Base-by-base conservation (phyloP, 2,888 invertebrate species). In the Eledone cirrhosa region DNA sequence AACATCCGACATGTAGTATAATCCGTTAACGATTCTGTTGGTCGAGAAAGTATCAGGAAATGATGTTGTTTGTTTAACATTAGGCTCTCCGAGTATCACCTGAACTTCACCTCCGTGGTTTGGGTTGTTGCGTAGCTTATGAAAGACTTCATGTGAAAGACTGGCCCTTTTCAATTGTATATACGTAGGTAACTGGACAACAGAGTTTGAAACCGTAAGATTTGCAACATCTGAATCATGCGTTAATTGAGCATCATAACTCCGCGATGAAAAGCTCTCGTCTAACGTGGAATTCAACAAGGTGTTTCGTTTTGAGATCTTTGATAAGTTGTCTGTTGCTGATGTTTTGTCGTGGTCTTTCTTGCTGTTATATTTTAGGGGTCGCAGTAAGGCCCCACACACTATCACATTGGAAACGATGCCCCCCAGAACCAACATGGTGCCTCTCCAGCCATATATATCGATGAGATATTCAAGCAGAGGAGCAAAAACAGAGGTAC, bases 131-230 rank as follows among this genome's bases (percentile, higher is more conserved):
- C 82, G 81, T 13, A 84, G 81, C 72, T 86, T 84, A n/a, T 81
- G 81, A 48, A 86, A 79, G 76, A 86, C 65, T 69, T 85, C 83
- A 19, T 82, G 77, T 74, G 86, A 84, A 72, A 85, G 81, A 48
- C 82, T 76, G 31, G 80, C 80, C 14, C 81, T 80, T 77, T 84
- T 83, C 19, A 83, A 81, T 31, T 84, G 82, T 11, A 96, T 93
- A 87, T 94, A 97, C 0, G 96, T 97, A 0, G 96, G 97, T 80
- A 97, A 91, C 87, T 94, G 95, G 19, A 96, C 94, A 48, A 76
- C 84, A 96, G 92, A n/a, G 96, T 96, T 80, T 86, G 85, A 77
- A 86, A 85, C 33, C 84, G 81, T 29, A 81, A 82, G 77, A 85
- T 85, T 29, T 81, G 76, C 41, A 77, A 72, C 63, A 75, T 75